Evolutionary conservation across 2,888 invertebrate species (phyloP).

Genomic region (Aproaerema taeniolella): DNA sequence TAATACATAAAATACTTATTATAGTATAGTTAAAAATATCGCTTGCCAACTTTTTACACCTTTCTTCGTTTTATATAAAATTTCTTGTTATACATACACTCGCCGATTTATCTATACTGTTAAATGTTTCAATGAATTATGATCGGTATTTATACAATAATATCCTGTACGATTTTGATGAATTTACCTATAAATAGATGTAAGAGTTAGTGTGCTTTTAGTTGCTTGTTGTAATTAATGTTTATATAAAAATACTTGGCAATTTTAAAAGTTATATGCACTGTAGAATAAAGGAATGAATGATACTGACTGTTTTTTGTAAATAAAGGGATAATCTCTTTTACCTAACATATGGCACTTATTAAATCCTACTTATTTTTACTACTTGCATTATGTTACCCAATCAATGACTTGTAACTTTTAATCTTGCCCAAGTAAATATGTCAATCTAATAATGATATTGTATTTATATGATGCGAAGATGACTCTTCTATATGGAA

Average conservation of each 20-base stretch:
- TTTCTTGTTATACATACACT: conserved; percentile 2
- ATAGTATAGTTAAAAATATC: conserved; percentile 7
- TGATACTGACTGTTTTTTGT: too few relatives aligned
- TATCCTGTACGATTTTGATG: conserved; percentile 10
- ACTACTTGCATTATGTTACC: too few relatives aligned
- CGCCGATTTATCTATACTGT: background rate
- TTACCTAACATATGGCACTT: too few relatives aligned
- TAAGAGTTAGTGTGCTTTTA: conserved; percentile 15
- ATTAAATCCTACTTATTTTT: too few relatives aligned
- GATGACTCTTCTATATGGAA: too few relatives aligned
- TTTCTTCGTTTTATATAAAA: background rate
- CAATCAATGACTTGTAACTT: too few relatives aligned
- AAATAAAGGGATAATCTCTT: too few relatives aligned
- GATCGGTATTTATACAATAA: background rate
- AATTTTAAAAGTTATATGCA: background rate
- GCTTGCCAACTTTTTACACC: conserved; percentile 9
- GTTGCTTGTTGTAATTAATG: conserved; percentile 14
- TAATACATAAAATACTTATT: conserved; percentile 8
- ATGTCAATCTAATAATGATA: too few relatives aligned
- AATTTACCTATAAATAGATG: conserved; percentile 10
- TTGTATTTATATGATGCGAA: too few relatives aligned
- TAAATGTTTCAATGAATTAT: background rate
- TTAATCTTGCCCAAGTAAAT: too few relatives aligned
- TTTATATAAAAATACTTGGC: background rate
- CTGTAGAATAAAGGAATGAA: too few relatives aligned